Base-by-base conservation (phyloP, 2,888 invertebrate genomes). In the Mythimna loreyi region DNA sequence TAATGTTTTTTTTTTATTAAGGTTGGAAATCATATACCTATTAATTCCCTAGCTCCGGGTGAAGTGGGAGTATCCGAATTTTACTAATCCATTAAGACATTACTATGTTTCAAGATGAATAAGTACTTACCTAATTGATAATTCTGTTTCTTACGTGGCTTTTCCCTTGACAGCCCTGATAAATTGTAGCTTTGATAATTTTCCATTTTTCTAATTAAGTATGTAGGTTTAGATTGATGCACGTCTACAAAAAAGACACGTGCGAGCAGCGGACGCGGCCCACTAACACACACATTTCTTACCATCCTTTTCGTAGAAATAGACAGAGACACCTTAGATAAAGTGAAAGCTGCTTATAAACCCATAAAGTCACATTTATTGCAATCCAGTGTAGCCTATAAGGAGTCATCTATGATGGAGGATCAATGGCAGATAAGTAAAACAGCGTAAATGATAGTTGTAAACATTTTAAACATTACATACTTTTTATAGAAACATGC, bases 201-300 rank as follows among this genome's bases (percentile, higher is more conserved):
- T 90, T 89, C 85, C 87, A 90, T 92, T 92, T 93, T 91, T 92
- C 91, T 92, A 91, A 93, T 92, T 92, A 73, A 76, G 73, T 73
- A 92, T 91, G 90, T 93, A 90, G 92, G 91, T 90, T 88, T 89
- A 90, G 90, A 90, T 91, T 89, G 91, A 90, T 86, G 87, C 85
- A 84, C 80, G 88, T 88, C 84, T 82, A 93, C 91, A 94, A 94
- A 94, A 94, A 93, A 88, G 86, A 85, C 86, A 88, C 88, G 88
- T 86, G 89, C 91, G 85, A 82, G 83, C 92, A 89, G 89, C 94
- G 94, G 94, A 93, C 93, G 91, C 93, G 95, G 87, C 94, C 93
- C 92, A 96, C 95, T 96, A 89, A 95, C 95, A 95, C 91, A 93
- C 91, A 92, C 92, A 91, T 86, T 96, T 95, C 94, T 95, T 95